Percentiles rank a stretch among this genome's conserved stretches.
Conservation (phyloP, 2,113 vertebrate species). For the Anser brachyrhynchus region DNA sequence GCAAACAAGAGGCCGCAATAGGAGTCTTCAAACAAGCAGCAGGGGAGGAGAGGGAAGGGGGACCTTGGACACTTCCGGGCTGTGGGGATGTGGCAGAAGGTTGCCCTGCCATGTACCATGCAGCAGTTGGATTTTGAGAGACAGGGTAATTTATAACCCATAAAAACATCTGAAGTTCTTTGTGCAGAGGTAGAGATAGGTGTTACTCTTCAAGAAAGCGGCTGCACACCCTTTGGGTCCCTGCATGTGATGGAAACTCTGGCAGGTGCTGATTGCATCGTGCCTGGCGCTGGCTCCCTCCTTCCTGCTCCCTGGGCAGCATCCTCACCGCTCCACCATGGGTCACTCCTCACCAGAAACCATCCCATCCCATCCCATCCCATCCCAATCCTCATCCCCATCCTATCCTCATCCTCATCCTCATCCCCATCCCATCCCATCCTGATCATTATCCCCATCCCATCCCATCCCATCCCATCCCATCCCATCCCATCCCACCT, state of each 20-base stretch:
- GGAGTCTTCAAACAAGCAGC: not conserved
- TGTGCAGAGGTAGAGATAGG: not conserved
- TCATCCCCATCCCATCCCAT: not conserved
- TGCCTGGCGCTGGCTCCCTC: not conserved
- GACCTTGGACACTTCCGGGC: not conserved
- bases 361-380: not conserved
- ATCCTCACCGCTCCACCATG: not conserved
- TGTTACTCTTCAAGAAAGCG: rapidly evolving
- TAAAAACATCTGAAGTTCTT: not conserved
- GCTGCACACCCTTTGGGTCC: not conserved
- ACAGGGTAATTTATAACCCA: not conserved
- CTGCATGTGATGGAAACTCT: rapidly evolving
- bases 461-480: too few species aligned
- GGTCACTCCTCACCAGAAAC: not conserved
- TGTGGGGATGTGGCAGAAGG: not conserved
- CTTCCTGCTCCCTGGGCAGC: rapidly evolving
- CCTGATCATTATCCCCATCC: not conserved
- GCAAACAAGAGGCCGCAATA: not conserved
- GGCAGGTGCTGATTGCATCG: not conserved
- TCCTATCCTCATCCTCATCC: not conserved
- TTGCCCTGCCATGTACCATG: not conserved
- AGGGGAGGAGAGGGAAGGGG: not conserved
- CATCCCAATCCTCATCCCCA: not conserved
- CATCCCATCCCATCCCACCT: not conserved
- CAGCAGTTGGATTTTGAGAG: not conserved